Evolutionary conservation across 2,888 invertebrate species (phyloP), one percentile per base, ranked within the genome.

Genomic region (Idaea straminata): DNA sequence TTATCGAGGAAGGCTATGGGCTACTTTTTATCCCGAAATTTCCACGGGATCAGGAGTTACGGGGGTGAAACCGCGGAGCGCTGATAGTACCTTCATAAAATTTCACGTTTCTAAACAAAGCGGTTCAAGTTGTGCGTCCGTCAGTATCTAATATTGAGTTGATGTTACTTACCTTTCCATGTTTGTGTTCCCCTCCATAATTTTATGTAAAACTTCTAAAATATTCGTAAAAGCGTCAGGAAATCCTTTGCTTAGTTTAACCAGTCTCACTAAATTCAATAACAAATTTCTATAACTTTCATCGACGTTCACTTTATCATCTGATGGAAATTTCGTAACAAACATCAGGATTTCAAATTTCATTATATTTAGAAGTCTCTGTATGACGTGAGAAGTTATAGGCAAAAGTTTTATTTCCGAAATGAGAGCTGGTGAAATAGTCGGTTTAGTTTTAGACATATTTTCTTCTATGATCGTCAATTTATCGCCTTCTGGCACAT

Each of bases 351-450:
- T 76, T 61, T 78, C 72, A 10, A 69, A 75, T 69, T 86, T 82
- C 36, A 90, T 63, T 35, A 88, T 67, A 65, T 75, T 78, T 6
- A 91, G 72, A 34, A 93, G 77, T 72, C 91, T 83, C 66, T 90
- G 83, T 59, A 94, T 81, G 6, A 94, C 78, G 66, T 94, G 94
- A 15, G 93, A 89, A 71, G 94, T 94, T 59, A 95, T 78, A 67
- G 96, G 96, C 70, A 95, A 83, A 4, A 95, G 77, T 77, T 93
- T 76, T 76, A 90, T 62, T 35, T 69, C 72, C 5, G 73, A 64
- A 63, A 73, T 70, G 61, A 58, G 62, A 0, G 63, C 13, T 5
- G 61, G 63, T 25, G 72, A 70, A 62, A 74, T 73, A 4, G 70
- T 35, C 25, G 71, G 76, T 61, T 80, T 73, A 10, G 72, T 61